These are phyloP conservation scores for Papilio dardanus DNA, from an alignment of 1,140 invertebrate genomes.

Conservation along the genomic window DNA sequence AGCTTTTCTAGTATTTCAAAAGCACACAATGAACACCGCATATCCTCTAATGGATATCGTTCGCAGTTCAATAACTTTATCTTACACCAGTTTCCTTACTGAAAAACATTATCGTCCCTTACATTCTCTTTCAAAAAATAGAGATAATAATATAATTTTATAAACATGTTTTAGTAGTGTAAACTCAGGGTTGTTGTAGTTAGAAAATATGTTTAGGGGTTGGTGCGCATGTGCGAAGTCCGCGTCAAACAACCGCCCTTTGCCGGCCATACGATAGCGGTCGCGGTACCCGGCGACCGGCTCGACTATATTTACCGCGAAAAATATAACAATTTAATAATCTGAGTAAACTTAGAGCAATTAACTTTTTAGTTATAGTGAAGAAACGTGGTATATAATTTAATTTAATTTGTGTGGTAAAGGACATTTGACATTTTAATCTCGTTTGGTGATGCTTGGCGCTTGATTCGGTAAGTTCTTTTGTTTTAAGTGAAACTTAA, in stretches of 20 bases:
- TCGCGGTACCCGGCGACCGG: conserved; percentile 10
- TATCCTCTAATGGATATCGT: conserved; percentile 26
- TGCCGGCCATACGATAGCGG: conserved; percentile 18
- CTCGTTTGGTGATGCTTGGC: conserved; percentile 27
- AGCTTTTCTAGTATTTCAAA: conserved; percentile 19
- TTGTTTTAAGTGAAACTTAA: background rate
- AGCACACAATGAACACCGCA: background rate
- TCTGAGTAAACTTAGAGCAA: background rate
- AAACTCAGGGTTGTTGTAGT: background rate
- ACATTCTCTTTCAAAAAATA: background rate
- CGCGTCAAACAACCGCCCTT: conserved; percentile 32
- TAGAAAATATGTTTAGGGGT: conserved; percentile 7
- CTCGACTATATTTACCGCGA: background rate
- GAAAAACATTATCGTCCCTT: background rate
- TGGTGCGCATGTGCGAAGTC: too few relatives aligned
- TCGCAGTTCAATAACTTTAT: conserved; percentile 28
- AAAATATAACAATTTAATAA: background rate
- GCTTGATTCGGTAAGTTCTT: conserved; percentile 38
- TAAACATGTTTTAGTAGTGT: background rate
- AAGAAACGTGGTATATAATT: background rate
- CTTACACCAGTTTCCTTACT: background rate
- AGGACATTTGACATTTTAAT: conserved; percentile 21
- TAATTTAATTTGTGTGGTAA: conserved; percentile 1
- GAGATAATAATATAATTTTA: background rate
- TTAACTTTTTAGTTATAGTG: background rate